phyloP scores from a whole-genome alignment of 2,113 vertebrate species.

The Charadrius vociferus region DNA sequence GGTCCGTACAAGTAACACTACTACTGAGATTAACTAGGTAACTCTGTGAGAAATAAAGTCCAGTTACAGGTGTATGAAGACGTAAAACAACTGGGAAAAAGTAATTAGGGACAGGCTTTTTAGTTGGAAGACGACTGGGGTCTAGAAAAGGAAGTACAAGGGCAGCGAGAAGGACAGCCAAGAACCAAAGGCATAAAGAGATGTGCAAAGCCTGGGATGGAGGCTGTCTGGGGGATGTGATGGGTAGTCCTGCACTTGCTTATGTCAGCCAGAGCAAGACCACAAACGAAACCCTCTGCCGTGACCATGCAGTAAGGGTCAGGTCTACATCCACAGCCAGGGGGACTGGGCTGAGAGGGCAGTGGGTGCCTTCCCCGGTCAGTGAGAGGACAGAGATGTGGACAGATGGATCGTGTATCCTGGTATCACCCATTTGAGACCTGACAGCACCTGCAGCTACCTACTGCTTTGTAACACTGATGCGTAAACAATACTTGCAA shows the following conservation, averaged over 20 bases:
- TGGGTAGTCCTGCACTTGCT: neutral
- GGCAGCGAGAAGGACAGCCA: neutral
- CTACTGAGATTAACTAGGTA: neutral
- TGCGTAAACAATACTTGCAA: neutral
- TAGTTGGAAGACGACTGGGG: neutral
- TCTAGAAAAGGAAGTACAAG: neutral
- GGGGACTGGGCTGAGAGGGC: neutral
- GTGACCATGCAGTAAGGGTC: neutral
- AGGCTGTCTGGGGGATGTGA: fast-evolving
- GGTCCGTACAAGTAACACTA: neutral
- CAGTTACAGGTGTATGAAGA: neutral
- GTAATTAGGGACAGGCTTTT: neutral
- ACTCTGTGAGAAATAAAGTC: neutral
- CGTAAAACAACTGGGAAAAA: neutral
- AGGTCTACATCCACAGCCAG: neutral
- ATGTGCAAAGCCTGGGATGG: neutral
- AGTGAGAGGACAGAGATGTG: neutral
- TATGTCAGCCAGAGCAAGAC: neutral
- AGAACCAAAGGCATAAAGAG: neutral
- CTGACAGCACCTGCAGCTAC: neutral
- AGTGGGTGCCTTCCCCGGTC: neutral
- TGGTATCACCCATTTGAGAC: neutral
- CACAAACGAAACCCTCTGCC: neutral
- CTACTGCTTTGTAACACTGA: neutral
- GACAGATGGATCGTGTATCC: neutral